These are phyloP conservation scores for Acrocyrtus sp. DNA, from an alignment of 2,888 invertebrate species.

Conservation along the genomic window DNA sequence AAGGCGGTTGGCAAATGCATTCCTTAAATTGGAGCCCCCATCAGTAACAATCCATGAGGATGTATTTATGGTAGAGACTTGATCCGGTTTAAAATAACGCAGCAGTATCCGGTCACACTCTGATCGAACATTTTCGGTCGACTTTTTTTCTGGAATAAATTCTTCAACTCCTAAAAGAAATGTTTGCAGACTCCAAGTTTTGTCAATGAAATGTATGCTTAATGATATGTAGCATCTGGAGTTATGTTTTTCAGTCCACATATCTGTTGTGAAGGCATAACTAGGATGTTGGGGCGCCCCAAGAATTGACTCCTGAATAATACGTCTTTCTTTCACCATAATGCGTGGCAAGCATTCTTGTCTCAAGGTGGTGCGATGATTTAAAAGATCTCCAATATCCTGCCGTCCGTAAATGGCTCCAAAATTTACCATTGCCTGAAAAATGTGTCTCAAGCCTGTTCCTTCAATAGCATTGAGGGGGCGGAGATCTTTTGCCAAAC, in stretches of 20 bases:
- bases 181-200: background rate
- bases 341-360: background rate
- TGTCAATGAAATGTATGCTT: slow-evolving; percentile 9
- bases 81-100: slow-evolving; percentile 14
- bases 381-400: background rate
- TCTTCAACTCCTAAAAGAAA: slow-evolving; percentile 2
- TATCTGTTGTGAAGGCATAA: slow-evolving; percentile 15
- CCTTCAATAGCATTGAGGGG: background rate
- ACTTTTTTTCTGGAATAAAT: slow-evolving; percentile 5
- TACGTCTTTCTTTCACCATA: background rate
- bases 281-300: slow-evolving; percentile 1
- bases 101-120: background rate
- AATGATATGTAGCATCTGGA: slow-evolving; percentile 20
- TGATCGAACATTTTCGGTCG: slow-evolving; percentile 13
- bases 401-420: background rate
- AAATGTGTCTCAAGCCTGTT: background rate
- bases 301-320: too few relatives aligned
- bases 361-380: background rate
- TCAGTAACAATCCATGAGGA: slow-evolving; percentile 22
- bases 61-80: background rate
- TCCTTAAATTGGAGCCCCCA: slow-evolving; percentile 22
- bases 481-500: background rate
- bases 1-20: background rate
- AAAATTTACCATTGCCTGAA: background rate
- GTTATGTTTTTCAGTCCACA: slow-evolving; percentile 26